Evolutionary conservation across 1,140 invertebrate genomes (phyloP).

Genomic region (Trachelipus rathkii): DNA sequence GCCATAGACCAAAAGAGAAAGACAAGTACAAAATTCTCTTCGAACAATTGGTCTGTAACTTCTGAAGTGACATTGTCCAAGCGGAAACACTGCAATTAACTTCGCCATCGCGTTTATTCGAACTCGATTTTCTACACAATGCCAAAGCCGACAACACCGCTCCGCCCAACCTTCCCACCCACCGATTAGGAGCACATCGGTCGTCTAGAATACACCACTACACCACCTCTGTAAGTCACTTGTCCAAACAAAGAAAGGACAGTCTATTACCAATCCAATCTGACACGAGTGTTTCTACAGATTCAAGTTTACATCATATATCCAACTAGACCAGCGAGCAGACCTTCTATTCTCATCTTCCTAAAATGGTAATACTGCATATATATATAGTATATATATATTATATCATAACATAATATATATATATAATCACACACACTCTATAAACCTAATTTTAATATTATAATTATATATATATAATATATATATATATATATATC

Average conservation of each 20-base stretch:
- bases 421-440: no score
- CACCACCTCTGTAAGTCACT: neutral
- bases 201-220: neutral
- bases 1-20: neutral
- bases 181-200: neutral
- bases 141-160: neutral
- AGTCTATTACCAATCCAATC: neutral
- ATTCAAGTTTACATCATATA: neutral
- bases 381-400: no score
- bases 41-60: neutral
- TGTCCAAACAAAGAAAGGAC: conserved; percentile 4
- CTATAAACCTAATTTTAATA: no score
- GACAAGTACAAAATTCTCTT: neutral
- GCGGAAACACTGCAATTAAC: neutral
- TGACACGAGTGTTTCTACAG: conserved; percentile 1
- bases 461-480: no score
- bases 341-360: neutral
- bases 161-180: no score
- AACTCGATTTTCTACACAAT: neutral
- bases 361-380: neutral
- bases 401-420: no score
- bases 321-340: neutral
- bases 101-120: neutral
- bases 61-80: neutral
- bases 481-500: no score